Conservation (phyloP, 1,140 invertebrate genomes). For the Reticulitermes speratus region DNA sequence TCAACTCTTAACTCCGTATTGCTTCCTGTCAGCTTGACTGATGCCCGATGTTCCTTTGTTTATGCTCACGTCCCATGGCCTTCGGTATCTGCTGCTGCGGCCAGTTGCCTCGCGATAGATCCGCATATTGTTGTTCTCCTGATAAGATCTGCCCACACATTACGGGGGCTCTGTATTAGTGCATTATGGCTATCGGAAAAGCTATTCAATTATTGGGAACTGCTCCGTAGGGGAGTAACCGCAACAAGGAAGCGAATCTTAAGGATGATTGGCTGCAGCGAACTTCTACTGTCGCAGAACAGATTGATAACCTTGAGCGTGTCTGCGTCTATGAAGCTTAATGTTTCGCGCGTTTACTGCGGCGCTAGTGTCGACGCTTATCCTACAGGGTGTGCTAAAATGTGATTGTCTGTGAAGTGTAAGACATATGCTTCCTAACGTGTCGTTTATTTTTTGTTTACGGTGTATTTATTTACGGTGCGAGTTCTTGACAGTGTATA, state of each 20-base stretch:
- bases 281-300: background rate
- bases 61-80: background rate
- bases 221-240: conserved; percentile 29
- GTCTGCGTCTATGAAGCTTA: background rate
- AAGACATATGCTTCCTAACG: too few relatives aligned
- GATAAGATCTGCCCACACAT: conserved; percentile 6
- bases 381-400: background rate
- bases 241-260: conserved; percentile 8
- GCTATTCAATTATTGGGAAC: conserved; percentile 30
- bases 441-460: too few relatives aligned
- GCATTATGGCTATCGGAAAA: conserved; percentile 30
- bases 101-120: background rate
- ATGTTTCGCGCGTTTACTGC: background rate
- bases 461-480: too few relatives aligned
- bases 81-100: conserved; percentile 17
- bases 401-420: too few relatives aligned
- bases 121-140: background rate
- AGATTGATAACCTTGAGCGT: background rate
- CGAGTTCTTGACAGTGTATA: too few relatives aligned
- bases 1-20: too few relatives aligned
- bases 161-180: conserved; percentile 23
- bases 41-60: background rate
- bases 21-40: too few relatives aligned
- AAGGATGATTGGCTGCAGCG: conserved; percentile 17
- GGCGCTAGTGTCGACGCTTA: background rate